These are phyloP conservation scores for Neodon shergylaensis DNA, from an alignment of 2,113 vertebrate genomes.

Conservation along the genomic window DNA sequence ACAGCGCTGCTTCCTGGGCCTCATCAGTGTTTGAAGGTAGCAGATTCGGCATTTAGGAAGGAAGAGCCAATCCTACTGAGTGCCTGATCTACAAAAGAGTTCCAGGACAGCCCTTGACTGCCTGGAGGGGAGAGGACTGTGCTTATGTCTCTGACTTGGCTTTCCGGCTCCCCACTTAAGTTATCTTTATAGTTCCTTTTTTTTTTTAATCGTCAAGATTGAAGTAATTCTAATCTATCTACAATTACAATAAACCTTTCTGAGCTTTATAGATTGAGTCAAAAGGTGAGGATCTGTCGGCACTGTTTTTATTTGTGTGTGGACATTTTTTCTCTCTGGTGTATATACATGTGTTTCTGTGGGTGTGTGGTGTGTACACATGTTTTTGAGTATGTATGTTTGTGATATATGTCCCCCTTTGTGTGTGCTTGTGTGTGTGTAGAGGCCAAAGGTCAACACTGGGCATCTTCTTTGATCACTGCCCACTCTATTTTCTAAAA, in stretches of 20 bases:
- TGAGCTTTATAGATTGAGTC: background rate
- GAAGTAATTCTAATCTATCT: background rate
- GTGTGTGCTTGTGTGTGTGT: background rate
- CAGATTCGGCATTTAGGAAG: background rate
- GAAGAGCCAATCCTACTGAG: background rate
- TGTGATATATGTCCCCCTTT: background rate
- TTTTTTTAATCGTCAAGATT: background rate
- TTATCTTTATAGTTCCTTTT: background rate
- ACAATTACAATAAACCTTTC: background rate
- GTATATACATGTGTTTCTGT: background rate
- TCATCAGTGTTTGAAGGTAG: background rate
- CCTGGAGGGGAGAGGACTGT: background rate
- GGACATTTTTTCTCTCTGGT: background rate
- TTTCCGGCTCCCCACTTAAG: background rate
- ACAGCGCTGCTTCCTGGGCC: too few species aligned
- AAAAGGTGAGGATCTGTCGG: background rate
- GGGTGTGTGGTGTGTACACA: background rate
- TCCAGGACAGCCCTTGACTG: background rate
- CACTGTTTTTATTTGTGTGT: background rate
- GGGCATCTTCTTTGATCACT: background rate
- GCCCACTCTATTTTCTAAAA: background rate
- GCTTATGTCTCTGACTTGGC: background rate
- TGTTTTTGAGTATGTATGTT: background rate
- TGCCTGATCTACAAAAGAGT: background rate
- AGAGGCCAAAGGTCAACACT: background rate